Conservation (phyloP, 2,113 vertebrate genomes). For the Poeciliopsis turrubarensis region DNA sequence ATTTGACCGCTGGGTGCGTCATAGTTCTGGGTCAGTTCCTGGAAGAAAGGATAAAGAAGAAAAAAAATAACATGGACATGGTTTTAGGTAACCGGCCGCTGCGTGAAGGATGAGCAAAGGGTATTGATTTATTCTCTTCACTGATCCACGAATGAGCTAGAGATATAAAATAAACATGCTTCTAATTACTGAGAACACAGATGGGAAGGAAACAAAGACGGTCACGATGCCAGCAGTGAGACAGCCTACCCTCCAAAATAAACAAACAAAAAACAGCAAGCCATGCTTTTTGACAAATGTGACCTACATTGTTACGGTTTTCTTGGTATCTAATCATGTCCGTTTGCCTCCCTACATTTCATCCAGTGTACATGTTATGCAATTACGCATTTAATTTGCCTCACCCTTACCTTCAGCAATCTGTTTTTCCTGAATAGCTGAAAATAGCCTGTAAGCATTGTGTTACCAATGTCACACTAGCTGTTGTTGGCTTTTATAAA, state of each 20-base stretch:
- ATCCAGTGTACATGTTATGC: conserved; percentile 10
- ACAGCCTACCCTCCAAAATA: conserved; percentile 71
- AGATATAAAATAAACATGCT: conserved; percentile 76
- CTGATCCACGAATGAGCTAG: conserved; percentile 75
- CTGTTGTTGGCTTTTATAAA: not conserved
- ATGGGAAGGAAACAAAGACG: conserved; percentile 79
- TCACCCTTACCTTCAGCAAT: not conserved
- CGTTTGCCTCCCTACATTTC: conserved; percentile 10
- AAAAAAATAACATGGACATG: conserved; percentile 72
- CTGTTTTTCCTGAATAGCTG: not conserved
- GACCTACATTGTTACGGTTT: conserved; percentile 51
- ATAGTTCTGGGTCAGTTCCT: conserved; percentile 79
- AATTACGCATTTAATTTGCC: conserved; percentile 13
- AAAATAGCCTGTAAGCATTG: not conserved
- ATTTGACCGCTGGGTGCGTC: conserved; percentile 80
- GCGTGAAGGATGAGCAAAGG: conserved; percentile 77
- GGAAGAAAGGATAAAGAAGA: conserved; percentile 75
- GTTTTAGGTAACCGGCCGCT: conserved; percentile 80
- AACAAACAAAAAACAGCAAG: conserved; percentile 72
- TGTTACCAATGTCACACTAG: not conserved
- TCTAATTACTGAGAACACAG: conserved; percentile 77
- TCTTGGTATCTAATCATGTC: conserved; percentile 22
- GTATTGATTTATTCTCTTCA: conserved; percentile 82
- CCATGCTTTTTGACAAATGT: conserved; percentile 55
- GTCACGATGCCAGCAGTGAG: conserved; percentile 71